Evolutionary conservation across 2,797 vertebrate species (phyloP).

Genomic region (Cossypha dichroa): DNA sequence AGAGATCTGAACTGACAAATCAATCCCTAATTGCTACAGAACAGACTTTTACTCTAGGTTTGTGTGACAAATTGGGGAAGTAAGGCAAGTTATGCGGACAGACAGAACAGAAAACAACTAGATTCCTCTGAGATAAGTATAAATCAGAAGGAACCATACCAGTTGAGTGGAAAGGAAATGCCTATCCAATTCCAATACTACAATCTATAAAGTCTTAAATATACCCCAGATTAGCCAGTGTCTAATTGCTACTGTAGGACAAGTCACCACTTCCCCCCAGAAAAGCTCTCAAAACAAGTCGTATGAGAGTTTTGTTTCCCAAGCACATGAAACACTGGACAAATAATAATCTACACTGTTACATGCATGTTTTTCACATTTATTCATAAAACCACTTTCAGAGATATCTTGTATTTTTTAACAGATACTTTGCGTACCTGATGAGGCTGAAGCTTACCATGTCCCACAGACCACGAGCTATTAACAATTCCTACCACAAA

Average conservation of each 20-base stretch:
- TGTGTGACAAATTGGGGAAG: not conserved
- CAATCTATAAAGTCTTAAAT: not conserved
- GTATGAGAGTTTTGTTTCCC: not conserved
- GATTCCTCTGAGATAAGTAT: not conserved
- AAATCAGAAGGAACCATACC: not conserved
- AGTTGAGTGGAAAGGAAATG: not conserved
- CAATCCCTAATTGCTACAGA: not conserved
- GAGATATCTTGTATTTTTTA: not conserved
- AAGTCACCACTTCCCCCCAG: not conserved
- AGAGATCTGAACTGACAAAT: not conserved
- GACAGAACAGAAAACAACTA: not conserved
- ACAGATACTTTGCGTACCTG: not conserved
- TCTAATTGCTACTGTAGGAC: not conserved
- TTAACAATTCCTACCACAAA: not conserved
- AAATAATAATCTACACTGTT: not conserved
- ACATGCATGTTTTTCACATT: not conserved
- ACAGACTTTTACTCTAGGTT: not conserved
- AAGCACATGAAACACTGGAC: not conserved
- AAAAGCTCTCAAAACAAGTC: not conserved
- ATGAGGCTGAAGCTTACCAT: not conserved
- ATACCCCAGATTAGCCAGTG: not conserved
- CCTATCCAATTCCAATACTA: not conserved
- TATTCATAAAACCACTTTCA: not conserved
- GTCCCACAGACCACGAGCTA: not conserved
- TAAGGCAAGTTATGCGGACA: not conserved